Evolutionary conservation across 2,113 vertebrate species (phyloP).

Genomic region (Barbus barbus): DNA sequence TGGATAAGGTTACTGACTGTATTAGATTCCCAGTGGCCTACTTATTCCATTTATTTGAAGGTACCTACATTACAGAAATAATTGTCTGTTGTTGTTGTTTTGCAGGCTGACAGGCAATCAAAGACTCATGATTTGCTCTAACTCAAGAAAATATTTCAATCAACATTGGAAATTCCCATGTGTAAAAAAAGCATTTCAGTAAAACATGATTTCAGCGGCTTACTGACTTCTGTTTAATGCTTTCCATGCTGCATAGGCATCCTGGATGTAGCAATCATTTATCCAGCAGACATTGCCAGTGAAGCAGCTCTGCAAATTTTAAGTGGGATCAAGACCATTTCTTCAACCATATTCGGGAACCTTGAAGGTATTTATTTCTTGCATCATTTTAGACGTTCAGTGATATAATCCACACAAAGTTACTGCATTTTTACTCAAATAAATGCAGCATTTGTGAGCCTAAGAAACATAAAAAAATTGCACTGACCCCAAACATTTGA

Average conservation of each 20-base stretch:
- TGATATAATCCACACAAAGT: not conserved
- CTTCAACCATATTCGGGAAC: not conserved
- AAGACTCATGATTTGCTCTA: not conserved
- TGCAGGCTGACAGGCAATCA: not conserved
- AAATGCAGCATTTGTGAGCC: not conserved
- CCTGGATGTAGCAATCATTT: slow-evolving; percentile 7
- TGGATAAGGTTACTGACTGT: slow-evolving; percentile 42
- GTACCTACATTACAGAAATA: slow-evolving; percentile 23
- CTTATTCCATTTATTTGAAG: slow-evolving; percentile 56
- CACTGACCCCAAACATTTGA: not conserved
- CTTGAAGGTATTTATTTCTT: slow-evolving; percentile 15
- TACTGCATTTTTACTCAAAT: not conserved
- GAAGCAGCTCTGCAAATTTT: slow-evolving; percentile 14
- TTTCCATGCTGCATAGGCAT: not conserved
- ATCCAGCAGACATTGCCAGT: slow-evolving; percentile 14
- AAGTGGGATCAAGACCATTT: not conserved
- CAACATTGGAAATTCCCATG: not conserved
- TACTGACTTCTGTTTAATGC: not conserved
- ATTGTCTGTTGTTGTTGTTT: not conserved
- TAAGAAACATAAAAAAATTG: not conserved
- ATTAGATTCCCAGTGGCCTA: slow-evolving; percentile 18
- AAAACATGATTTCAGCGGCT: not conserved
- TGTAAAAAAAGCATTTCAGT: not conserved
- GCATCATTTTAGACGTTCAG: not conserved
- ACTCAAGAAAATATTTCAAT: not conserved